A percentile compares a stretch with the other conserved stretches of the same genome.
phyloP scores from a whole-genome alignment of 2,797 vertebrate species.

The Coendou prehensilis region DNA sequence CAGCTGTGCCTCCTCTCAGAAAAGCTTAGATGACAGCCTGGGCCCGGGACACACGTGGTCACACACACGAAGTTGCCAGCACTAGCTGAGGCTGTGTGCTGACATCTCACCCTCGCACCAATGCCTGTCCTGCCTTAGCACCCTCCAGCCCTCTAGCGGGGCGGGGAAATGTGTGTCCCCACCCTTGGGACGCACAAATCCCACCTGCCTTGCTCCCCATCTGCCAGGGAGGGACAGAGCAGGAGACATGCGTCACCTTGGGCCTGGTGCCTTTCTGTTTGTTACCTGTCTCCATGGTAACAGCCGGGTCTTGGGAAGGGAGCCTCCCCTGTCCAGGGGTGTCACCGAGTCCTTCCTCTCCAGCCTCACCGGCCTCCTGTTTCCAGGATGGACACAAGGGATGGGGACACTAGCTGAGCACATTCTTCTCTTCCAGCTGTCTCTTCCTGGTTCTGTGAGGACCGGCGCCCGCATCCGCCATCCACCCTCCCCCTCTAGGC shows the following conservation, averaged over 20 bases:
- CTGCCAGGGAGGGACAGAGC: not conserved
- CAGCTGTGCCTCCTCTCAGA: not conserved
- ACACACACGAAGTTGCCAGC: accelerated
- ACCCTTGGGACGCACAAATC: not conserved
- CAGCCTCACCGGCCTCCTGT: not conserved
- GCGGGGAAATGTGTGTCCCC: not conserved
- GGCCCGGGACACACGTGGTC: not conserved
- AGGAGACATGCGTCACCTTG: constrained; percentile 36
- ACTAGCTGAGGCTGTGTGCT: accelerated
- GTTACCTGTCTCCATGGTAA: constrained; percentile 68
- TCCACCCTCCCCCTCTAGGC: not conserved
- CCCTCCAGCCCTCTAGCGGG: not conserved
- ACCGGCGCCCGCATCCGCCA: not conserved
- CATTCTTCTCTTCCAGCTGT: not conserved
- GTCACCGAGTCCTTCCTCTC: not conserved
- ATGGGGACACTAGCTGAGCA: not conserved
- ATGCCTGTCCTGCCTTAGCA: no score
- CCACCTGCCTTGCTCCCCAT: not conserved
- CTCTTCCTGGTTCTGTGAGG: not conserved
- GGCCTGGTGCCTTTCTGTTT: constrained; percentile 48
- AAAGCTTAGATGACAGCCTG: not conserved
- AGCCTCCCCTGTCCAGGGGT: not conserved
- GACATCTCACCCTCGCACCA: no score
- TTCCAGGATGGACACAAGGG: not conserved
- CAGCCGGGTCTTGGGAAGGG: constrained; percentile 20